Conservation (phyloP, 2,797 vertebrate genomes). For the Sebastes minor region DNA sequence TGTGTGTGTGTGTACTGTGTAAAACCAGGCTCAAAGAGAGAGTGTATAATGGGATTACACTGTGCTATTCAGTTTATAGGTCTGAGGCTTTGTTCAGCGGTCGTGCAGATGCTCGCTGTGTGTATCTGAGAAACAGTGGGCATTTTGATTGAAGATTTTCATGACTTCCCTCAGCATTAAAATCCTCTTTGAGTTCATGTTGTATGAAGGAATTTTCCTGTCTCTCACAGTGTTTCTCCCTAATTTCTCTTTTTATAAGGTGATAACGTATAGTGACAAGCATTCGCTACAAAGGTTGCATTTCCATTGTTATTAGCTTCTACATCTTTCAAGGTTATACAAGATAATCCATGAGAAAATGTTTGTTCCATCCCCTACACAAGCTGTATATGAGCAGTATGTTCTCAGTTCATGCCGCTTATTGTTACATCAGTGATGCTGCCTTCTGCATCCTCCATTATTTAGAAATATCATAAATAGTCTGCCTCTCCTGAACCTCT, state of each 20-base stretch:
- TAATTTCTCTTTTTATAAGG: not conserved
- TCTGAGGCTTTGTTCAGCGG: constrained; percentile 45
- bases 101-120: constrained; percentile 34
- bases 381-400: not conserved
- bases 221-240: not conserved
- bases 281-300: not conserved
- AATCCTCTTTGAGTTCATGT: constrained; percentile 26
- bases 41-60: constrained; percentile 63
- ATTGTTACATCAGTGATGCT: not conserved
- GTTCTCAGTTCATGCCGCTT: not conserved
- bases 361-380: not conserved
- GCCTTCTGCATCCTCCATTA: not conserved
- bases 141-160: constrained; percentile 41
- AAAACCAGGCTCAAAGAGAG: constrained; percentile 44
- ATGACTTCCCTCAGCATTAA: constrained; percentile 42
- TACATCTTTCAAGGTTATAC: not conserved
- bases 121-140: constrained; percentile 39
- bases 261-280: not conserved
- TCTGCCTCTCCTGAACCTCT: not conserved
- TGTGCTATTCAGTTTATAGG: constrained; percentile 48
- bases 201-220: not conserved
- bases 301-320: not conserved
- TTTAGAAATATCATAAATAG: not conserved
- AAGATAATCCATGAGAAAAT: not conserved
- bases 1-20: not conserved